These are phyloP conservation scores for Halcyon leucocephala DNA, from an alignment of 2,797 vertebrate species.

Conservation along the genomic window DNA sequence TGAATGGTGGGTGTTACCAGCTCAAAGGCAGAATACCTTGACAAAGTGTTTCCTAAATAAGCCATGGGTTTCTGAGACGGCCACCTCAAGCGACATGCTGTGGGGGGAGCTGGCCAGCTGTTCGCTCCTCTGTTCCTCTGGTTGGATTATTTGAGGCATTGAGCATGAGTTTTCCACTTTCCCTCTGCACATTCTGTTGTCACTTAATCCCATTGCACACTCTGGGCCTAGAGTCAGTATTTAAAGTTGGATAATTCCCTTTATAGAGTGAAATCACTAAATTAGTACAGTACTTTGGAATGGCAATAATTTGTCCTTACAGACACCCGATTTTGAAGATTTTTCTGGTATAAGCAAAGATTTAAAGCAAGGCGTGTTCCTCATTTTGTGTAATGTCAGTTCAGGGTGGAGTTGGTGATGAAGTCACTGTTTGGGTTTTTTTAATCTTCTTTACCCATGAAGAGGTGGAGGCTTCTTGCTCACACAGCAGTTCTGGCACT, in stretches of 20 bases:
- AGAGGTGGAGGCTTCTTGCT: slow-evolving; percentile 7
- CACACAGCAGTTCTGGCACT: not conserved
- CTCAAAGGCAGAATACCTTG: not conserved
- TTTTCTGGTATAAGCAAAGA: not conserved
- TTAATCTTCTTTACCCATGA: slow-evolving; percentile 5
- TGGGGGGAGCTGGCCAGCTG: not conserved
- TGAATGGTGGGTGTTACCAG: not conserved
- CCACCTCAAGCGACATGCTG: rapidly evolving
- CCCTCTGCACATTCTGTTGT: not conserved
- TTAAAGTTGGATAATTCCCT: not conserved
- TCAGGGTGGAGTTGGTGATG: not conserved
- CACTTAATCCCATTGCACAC: rapidly evolving
- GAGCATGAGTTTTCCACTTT: not conserved
- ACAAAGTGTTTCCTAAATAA: not conserved
- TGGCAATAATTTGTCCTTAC: not conserved
- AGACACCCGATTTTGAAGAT: not conserved
- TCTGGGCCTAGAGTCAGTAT: not conserved
- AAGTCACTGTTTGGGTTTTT: slow-evolving; percentile 15
- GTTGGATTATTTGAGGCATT: rapidly evolving
- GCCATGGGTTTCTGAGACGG: not conserved
- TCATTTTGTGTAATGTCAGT: not conserved
- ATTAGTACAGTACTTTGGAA: not conserved
- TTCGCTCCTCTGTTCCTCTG: not conserved
- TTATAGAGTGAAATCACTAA: not conserved
- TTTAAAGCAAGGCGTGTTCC: not conserved